A percentile compares a stretch with the other conserved stretches of the same genome.
Evolutionary conservation across 2,113 vertebrate genomes (phyloP).

Genomic region (Poeciliopsis prolifica): DNA sequence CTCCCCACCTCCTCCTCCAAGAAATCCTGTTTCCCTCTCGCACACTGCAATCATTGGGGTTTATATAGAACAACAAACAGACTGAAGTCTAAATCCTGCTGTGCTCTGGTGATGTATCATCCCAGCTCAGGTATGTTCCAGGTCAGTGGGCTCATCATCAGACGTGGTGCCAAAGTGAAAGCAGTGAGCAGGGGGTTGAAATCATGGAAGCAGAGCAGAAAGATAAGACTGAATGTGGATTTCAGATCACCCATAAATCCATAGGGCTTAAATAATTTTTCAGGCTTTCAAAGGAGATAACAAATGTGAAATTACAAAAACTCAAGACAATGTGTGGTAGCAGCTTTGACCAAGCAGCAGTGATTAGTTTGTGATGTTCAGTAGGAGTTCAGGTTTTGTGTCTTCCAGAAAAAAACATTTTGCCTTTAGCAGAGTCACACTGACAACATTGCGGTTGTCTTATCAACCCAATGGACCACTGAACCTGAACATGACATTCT

Average conservation of each 20-base stretch:
- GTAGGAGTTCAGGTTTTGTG: slow-evolving; percentile 25
- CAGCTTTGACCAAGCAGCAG: slow-evolving; percentile 14
- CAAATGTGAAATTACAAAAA: no score
- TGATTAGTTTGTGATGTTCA: slow-evolving; percentile 26
- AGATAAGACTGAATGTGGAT: slow-evolving; percentile 4
- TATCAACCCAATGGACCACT: background rate
- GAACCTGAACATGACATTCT: slow-evolving; percentile 8
- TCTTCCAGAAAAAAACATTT: no score
- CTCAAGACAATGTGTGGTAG: no score
- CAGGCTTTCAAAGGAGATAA: slow-evolving; percentile 1
- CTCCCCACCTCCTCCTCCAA: slow-evolving; percentile 12
- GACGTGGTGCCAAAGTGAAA: slow-evolving; percentile 29
- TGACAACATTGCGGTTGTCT: slow-evolving; percentile 16
- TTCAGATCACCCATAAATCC: slow-evolving; percentile 37
- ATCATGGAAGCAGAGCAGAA: slow-evolving; percentile 2
- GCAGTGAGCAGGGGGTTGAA: background rate
- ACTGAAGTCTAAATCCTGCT: slow-evolving; percentile 26
- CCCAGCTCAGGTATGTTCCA: slow-evolving; percentile 13
- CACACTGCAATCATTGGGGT: slow-evolving; percentile 9
- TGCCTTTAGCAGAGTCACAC: slow-evolving; percentile 27
- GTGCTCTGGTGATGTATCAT: slow-evolving; percentile 9
- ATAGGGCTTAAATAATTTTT: slow-evolving; percentile 28
- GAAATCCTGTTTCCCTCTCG: slow-evolving; percentile 34
- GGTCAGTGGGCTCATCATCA: slow-evolving; percentile 41
- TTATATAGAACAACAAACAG: slow-evolving; percentile 7